Conservation (phyloP, 2,797 vertebrate genomes). For the Lerista edwardsae region DNA sequence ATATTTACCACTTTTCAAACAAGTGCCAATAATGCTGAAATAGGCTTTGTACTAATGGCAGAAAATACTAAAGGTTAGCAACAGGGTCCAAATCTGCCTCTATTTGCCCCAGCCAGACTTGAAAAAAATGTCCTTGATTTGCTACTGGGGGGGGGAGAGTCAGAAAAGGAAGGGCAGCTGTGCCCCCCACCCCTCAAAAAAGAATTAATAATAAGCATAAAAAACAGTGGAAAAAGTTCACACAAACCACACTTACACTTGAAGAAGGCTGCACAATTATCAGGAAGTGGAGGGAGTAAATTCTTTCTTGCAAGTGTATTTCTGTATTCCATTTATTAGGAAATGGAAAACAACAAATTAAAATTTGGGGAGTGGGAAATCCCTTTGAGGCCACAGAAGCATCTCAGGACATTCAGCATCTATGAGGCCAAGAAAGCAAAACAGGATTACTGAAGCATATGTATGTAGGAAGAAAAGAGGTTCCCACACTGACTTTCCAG, state of each 20-base stretch:
- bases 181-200: too few relatives aligned
- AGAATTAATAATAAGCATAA: too few relatives aligned
- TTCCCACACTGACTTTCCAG: background rate
- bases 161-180: constrained; percentile 57
- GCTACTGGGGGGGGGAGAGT: constrained; percentile 36
- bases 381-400: constrained; percentile 13
- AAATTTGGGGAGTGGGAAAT: background rate
- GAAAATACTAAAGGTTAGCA: background rate
- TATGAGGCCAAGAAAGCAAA: constrained; percentile 11
- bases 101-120: background rate
- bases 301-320: constrained; percentile 51
- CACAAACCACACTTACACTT: constrained; percentile 44
- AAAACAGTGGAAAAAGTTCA: constrained; percentile 55
- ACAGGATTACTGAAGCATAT: constrained; percentile 31
- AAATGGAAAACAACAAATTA: background rate
- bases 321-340: too few relatives aligned
- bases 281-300: constrained; percentile 42
- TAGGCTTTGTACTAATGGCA: background rate
- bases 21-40: background rate
- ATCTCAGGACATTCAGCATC: constrained; percentile 34
- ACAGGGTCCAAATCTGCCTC: constrained; percentile 12
- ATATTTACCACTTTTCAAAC: too few relatives aligned
- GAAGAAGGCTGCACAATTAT: constrained; percentile 49
- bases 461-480: background rate
- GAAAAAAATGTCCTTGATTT: constrained; percentile 35